These are phyloP conservation scores for Cataglyphis cursor DNA, from an alignment of 2,888 invertebrate genomes.

Conservation along the genomic window DNA sequence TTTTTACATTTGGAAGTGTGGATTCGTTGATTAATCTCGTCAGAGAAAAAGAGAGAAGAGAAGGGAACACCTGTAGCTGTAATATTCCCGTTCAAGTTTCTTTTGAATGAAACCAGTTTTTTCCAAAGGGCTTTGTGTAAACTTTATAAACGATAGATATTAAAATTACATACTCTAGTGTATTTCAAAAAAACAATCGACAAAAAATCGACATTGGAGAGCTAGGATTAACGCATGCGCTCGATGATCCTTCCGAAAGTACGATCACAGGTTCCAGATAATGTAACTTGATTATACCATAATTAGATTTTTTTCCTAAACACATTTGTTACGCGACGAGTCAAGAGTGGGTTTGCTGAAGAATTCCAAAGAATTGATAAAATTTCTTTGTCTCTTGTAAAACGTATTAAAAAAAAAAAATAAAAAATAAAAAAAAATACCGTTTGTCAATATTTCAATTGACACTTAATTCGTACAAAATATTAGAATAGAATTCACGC, in stretches of 20 bases:
- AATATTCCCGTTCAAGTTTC: background rate
- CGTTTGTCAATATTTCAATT: background rate
- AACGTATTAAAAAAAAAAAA: background rate
- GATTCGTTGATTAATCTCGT: background rate
- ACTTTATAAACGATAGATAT: background rate
- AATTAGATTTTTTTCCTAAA: conserved; percentile 1
- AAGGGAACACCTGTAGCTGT: conserved; percentile 59
- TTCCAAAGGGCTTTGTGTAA: background rate
- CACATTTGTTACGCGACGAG: background rate
- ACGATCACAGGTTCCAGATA: background rate
- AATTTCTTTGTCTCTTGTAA: background rate
- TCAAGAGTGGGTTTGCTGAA: background rate
- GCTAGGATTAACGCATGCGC: background rate
- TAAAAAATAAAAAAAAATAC: background rate
- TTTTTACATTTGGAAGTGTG: background rate
- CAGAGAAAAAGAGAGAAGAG: background rate
- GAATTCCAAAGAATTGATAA: background rate
- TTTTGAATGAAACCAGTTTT: conserved; percentile 12
- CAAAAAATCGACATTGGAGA: background rate
- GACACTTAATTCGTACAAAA: background rate
- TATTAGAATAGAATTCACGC: background rate
- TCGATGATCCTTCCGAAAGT: conserved; percentile 16
- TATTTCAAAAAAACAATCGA: background rate
- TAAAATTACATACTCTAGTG: background rate
- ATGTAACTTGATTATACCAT: background rate